These are phyloP conservation scores for Cyphomyrus discorhynchus DNA, from an alignment of 2,113 vertebrate genomes.

Conservation along the genomic window DNA sequence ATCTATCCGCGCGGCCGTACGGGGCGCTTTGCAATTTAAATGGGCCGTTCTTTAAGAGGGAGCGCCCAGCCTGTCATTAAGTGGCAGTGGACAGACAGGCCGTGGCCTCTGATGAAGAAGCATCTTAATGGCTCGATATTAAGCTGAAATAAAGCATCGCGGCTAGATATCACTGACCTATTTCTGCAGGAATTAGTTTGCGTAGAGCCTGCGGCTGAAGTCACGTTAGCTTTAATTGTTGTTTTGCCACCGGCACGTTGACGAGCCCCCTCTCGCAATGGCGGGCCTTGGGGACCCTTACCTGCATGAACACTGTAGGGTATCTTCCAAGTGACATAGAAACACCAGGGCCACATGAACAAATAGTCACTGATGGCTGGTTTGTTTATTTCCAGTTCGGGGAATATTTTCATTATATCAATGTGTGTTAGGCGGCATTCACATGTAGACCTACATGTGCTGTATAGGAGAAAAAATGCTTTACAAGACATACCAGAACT, in stretches of 20 bases:
- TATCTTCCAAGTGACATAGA: not conserved
- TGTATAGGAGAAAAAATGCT: not conserved
- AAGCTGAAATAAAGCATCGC: slow-evolving; percentile 20
- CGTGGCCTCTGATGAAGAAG: slow-evolving; percentile 30
- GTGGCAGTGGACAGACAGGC: not conserved
- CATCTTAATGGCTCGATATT: slow-evolving; percentile 29
- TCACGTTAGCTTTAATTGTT: not conserved
- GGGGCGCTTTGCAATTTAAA: slow-evolving; percentile 57
- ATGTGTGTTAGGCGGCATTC: not conserved
- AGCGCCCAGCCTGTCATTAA: slow-evolving; percentile 49
- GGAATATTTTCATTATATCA: not conserved
- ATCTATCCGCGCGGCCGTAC: slow-evolving; percentile 57
- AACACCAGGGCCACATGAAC: not conserved
- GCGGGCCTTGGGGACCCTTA: not conserved
- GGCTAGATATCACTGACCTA: slow-evolving; percentile 6
- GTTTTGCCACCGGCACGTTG: not conserved
- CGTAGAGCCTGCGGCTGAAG: not conserved
- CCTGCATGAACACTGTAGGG: not conserved
- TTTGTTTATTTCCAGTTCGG: not conserved
- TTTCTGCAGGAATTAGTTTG: slow-evolving; percentile 6
- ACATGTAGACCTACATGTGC: not conserved
- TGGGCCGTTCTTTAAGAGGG: slow-evolving; percentile 40
- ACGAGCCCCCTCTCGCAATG: not conserved
- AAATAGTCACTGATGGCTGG: not conserved
- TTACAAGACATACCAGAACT: not conserved